Evolutionary conservation across 1,140 invertebrate species (phyloP), one percentile per base, ranked within the genome.

Genomic region (Drosophila ercepeae): DNA sequence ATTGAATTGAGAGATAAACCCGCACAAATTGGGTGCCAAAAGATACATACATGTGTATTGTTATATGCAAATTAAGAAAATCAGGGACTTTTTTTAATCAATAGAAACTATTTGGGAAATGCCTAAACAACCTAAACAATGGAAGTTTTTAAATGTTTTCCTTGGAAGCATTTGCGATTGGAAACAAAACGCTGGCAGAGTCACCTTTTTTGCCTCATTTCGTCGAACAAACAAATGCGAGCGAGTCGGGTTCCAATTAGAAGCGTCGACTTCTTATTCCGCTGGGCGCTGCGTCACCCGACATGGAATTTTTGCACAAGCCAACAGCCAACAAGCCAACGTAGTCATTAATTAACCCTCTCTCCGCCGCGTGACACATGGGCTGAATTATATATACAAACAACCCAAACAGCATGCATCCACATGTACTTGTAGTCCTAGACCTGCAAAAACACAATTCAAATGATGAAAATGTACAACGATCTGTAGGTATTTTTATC

Each of bases 201-300:
- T 34, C 53, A 58, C 70, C 42, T 42, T 51, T 44, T 39, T 55
- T 59, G 61, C 53, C 75, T 81, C 73, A 81, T 84, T 86, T 76
- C 86, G 68, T 16, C 60, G 7, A 60, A 61, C 51, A 42, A 51
- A 32, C 42, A 57, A 60, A n/a, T 16, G 42, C 19, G 8, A 27
- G 19, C 7, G 73, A 72, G 63, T 77, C 73, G 59, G 53, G 81
- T 88, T 88, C 73, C 60, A 88, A 86, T 88, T 88, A 86, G 54
- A 82, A 78, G 64, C 74, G 77, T 88, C 82, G 77, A 82, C 75
- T 86, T 88, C 83, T 83, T 83, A 88, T 88, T 88, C 88, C 82
- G 82, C 63, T 77, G 55, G 44, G 64, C 73, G 82, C 81, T 86
- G 77, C 81, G 81, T 84, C 81, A 84, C 75, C 81, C 58, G 32